phyloP scores from a whole-genome alignment of 2,888 invertebrate genomes.

The Beris chalybata region DNA sequence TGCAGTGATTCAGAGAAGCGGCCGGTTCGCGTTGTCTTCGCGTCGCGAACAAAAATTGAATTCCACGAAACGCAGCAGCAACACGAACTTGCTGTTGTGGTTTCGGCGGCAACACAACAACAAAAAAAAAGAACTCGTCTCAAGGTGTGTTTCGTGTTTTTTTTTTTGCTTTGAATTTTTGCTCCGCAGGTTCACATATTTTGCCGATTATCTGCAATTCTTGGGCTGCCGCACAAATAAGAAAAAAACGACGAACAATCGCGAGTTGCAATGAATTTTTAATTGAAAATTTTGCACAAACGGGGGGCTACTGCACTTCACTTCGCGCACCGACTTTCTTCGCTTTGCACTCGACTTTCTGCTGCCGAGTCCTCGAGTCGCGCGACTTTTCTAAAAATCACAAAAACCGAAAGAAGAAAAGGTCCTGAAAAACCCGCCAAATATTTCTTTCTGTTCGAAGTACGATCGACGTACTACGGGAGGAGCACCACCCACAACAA shows the following conservation, averaged over 20 bases:
- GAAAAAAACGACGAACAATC: constrained; percentile 4
- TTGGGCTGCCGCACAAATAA: neutral
- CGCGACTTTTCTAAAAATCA: too few species aligned
- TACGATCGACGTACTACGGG: too few species aligned
- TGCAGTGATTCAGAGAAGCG: too few species aligned
- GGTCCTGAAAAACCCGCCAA: constrained; percentile 7
- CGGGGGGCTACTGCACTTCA: too few species aligned
- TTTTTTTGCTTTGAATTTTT: neutral
- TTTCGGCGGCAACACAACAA: neutral
- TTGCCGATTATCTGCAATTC: neutral
- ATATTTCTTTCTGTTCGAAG: neutral
- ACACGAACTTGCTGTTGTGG: neutral
- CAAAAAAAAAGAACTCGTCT: neutral
- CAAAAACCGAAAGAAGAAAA: too few species aligned
- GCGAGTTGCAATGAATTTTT: neutral
- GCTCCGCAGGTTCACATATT: neutral
- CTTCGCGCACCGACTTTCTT: too few species aligned
- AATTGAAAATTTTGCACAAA: neutral
- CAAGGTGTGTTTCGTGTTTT: constrained; percentile 10
- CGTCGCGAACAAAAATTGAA: constrained; percentile 1
- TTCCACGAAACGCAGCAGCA: neutral
- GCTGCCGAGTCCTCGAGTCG: too few species aligned
- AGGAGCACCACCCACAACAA: neutral
- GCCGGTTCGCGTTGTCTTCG: too few species aligned
- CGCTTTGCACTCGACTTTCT: too few species aligned